Evolutionary conservation across 2,113 vertebrate species (phyloP).

Genomic region (Aptenodytes patagonicus): DNA sequence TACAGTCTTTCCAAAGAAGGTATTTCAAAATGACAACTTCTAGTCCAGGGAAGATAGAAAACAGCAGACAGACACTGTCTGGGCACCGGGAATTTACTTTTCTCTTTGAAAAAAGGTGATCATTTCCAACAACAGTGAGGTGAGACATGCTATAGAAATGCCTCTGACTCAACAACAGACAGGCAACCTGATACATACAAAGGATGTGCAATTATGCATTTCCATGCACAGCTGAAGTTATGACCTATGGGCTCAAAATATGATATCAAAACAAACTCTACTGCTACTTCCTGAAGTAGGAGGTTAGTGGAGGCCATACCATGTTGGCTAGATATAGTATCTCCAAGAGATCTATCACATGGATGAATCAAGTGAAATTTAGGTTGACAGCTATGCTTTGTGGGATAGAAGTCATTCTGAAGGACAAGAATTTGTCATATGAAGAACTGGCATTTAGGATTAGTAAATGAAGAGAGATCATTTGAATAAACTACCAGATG

Average conservation of each 20-base stretch:
- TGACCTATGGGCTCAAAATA: too few relatives aligned
- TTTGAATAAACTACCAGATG: constrained; percentile 8
- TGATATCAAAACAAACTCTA: background rate
- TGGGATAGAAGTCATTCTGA: background rate
- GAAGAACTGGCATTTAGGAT: background rate
- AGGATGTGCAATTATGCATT: background rate
- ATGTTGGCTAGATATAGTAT: background rate
- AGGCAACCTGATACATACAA: background rate
- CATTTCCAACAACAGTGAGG: background rate
- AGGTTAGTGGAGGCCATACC: background rate
- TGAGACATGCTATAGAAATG: background rate
- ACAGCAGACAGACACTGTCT: background rate
- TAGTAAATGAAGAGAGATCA: background rate
- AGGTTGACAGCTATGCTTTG: background rate
- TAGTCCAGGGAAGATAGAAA: background rate
- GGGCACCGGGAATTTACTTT: background rate
- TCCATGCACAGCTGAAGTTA: background rate
- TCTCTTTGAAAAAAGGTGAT: background rate
- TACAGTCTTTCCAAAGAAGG: background rate
- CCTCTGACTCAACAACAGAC: background rate
- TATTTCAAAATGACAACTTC: background rate
- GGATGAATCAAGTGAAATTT: background rate
- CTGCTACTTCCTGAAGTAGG: background rate
- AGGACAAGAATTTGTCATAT: background rate
- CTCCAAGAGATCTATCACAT: background rate